Conservation (phyloP, 2,113 vertebrate species). For the Clarias batrachus region DNA sequence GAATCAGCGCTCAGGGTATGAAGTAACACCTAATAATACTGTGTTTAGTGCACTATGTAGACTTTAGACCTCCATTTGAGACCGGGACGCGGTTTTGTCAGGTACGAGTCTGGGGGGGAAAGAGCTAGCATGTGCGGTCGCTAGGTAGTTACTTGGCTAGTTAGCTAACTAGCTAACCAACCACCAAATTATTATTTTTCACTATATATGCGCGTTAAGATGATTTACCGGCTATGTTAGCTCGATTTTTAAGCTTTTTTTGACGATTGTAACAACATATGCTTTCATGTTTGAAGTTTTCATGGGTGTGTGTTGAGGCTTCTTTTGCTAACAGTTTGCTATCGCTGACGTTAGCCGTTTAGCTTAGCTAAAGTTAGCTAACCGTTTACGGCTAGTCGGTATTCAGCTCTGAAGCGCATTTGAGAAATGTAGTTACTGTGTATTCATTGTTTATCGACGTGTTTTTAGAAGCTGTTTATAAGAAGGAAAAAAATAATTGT, state of each 20-base stretch:
- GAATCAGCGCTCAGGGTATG: neutral
- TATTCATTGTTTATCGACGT: neutral
- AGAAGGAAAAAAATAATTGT: too few relatives aligned
- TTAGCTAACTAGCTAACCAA: neutral
- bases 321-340: slow-evolving; percentile 20
- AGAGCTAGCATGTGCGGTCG: neutral
- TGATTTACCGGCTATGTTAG: neutral
- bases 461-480: neutral
- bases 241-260: too few relatives aligned
- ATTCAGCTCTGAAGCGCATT: neutral
- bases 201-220: neutral
- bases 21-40: neutral
- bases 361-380: neutral
- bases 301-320: neutral
- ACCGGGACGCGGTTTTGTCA: neutral
- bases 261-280: neutral
- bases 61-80: neutral
- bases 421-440: neutral
- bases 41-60: neutral
- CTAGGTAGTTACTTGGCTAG: neutral
- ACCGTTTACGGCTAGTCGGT: neutral
- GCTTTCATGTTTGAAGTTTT: neutral
- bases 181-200: neutral
- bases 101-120: neutral
- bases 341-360: slow-evolving; percentile 24